phyloP scores from a whole-genome alignment of 2,113 vertebrate genomes.

The Osmerus mordax region DNA sequence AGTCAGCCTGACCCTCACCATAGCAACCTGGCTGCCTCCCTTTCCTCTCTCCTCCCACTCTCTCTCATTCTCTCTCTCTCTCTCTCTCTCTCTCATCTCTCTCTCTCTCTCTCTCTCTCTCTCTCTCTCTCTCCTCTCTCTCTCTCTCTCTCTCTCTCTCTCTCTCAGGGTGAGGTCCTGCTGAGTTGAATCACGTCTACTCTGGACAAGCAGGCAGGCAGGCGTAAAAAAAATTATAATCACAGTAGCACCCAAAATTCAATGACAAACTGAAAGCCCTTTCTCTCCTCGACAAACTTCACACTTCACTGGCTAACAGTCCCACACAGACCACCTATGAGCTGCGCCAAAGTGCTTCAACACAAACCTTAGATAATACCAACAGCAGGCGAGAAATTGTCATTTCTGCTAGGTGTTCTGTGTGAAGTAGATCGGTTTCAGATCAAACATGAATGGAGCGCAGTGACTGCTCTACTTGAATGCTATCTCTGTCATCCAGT shows the following conservation, averaged over 20 bases:
- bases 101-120: background rate
- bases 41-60: slow-evolving; percentile 31
- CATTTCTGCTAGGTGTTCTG: no score
- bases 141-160: background rate
- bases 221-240: slow-evolving; percentile 2
- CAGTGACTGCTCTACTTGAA: no score
- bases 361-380: slow-evolving; percentile 30
- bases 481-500: no score
- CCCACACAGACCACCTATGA: slow-evolving; percentile 24
- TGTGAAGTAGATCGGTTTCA: background rate
- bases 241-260: slow-evolving; percentile 8
- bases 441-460: background rate
- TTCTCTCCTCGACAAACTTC: slow-evolving; percentile 18
- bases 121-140: background rate
- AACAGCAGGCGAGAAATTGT: slow-evolving; percentile 4
- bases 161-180: slow-evolving; percentile 58
- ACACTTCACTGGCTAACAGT: slow-evolving; percentile 30
- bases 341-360: slow-evolving; percentile 23
- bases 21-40: slow-evolving; percentile 65
- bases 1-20: slow-evolving; percentile 71
- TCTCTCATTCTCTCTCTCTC: slow-evolving; percentile 50
- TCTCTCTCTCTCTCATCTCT: background rate
- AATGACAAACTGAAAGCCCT: slow-evolving; percentile 27
- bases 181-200: slow-evolving; percentile 51
- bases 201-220: slow-evolving; percentile 39